Base-by-base conservation (phyloP, 1,140 invertebrate genomes). In the Drosophila subpulchrella region DNA sequence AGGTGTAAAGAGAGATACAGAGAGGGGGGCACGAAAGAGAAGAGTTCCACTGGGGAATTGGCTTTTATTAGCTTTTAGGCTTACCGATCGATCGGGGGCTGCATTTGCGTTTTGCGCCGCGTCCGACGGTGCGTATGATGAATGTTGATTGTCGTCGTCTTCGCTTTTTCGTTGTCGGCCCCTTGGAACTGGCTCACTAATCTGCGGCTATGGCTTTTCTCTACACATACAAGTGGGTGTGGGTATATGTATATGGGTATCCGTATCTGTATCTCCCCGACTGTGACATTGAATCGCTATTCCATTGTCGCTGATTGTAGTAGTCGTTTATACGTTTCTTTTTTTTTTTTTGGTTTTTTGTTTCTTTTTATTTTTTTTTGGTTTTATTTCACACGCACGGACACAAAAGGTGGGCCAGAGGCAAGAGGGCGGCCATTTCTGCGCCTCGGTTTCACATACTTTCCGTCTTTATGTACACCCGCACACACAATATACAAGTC, bases 201-300 rank as follows among this genome's bases (percentile, higher is more conserved):
- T 81, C 81, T 86, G 81, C 65, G 70, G 65, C 78, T 71, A 82
- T 81, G 73, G 78, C 67, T 74, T 65, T 60, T 75, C 65, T 80
- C 42, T 80, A 50, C 58, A 67, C 70, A 70, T 74, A 50, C 54
- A 27, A 32, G 17, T 50, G 8, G 39, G 48, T 50, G 11, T 42
- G 38, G 48, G 41, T 48, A 24, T 61, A 65, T 55, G 51, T 70
- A 38, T 80, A 60, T 55, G 53, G 53, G 51, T 56, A 30, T 54
- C 24, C 42, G 66, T 62, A 68, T 57, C 51, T 63, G 61, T 61
- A 30, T 11, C 48, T 80, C 57, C 47, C 57, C 65, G 61, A 70
- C 62, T 79, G 70, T 82, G 84, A 82, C 79, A 88, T 88, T 89
- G 83, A 88, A 82, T 80, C 86, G 76, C 68, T 88, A 81, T 88